A percentile compares a stretch with the other conserved stretches of the same genome.
These are phyloP conservation scores for Choloepus hoffmanni DNA, from an alignment of 2,113 vertebrate species.

Conservation along the genomic window DNA sequence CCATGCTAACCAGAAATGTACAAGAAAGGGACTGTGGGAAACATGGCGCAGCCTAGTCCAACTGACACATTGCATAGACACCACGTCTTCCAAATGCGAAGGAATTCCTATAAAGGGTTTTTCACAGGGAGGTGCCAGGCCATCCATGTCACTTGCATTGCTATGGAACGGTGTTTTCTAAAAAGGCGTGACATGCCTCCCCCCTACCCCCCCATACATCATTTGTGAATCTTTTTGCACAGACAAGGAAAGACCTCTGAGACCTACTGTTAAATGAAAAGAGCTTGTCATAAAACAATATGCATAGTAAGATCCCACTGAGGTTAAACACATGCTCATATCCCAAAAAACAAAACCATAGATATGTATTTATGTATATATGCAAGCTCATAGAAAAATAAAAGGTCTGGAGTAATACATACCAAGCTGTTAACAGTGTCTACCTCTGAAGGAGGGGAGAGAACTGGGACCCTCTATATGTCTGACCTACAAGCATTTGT, in stretches of 20 bases:
- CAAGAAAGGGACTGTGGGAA: not conserved
- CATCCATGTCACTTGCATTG: not conserved
- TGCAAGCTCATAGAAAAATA: not conserved
- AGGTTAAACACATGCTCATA: not conserved
- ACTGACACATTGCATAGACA: not conserved
- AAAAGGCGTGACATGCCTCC: not conserved
- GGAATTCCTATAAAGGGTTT: not conserved
- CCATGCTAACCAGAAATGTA: not conserved
- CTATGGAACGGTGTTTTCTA: not conserved
- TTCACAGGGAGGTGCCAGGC: not conserved
- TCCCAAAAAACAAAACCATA: not conserved
- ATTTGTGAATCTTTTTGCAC: not conserved
- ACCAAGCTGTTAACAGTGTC: not conserved
- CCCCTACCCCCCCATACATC: not conserved
- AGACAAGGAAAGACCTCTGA: not conserved
- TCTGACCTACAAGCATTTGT: not conserved
- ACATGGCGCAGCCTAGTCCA: not conserved
- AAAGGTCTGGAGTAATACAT: not conserved
- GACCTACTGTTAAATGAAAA: conserved; percentile 6
- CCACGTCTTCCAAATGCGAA: not conserved
- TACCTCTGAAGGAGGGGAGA: not conserved
- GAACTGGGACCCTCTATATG: not conserved
- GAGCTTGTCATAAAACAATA: not conserved
- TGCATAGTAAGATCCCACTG: not conserved
- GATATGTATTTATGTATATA: too few relatives aligned